Percentiles rank a stretch among this genome's conserved stretches.
Evolutionary conservation across 2,797 vertebrate genomes (phyloP).

Genomic region (Sus cebifrons): DNA sequence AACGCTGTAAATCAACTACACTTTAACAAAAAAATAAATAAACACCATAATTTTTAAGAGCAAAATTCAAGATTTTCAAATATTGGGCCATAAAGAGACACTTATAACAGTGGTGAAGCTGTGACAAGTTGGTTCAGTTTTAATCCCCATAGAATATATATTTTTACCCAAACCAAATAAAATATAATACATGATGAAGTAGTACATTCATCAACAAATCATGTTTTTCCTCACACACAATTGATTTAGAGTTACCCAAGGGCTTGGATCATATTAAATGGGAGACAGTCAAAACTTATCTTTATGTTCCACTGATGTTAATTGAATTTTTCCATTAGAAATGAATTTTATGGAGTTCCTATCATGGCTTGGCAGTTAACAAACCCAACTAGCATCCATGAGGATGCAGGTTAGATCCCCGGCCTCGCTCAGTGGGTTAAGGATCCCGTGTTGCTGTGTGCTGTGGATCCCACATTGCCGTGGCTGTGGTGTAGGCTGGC

Average conservation of each 20-base stretch:
- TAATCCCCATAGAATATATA: not conserved
- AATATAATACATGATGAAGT: not conserved
- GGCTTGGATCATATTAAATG: not conserved
- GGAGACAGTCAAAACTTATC: not conserved
- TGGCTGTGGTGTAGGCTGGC: no score
- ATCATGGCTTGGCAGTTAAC: no score
- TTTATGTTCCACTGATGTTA: not conserved
- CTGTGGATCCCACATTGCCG: no score
- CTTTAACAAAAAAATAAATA: not conserved
- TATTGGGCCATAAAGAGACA: not conserved
- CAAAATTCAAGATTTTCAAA: not conserved
- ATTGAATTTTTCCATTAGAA: constrained; percentile 17
- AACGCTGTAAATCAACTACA: no score
- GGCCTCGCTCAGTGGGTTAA: no score
- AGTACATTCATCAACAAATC: not conserved
- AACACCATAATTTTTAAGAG: not conserved
- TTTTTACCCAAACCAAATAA: constrained; percentile 2
- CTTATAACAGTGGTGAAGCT: not conserved
- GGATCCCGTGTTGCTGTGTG: no score
- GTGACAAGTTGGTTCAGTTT: not conserved
- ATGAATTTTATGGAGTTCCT: not conserved
- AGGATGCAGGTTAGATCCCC: no score
- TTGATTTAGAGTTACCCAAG: constrained; percentile 14
- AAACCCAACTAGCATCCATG: no score
- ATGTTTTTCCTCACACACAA: constrained; percentile 10